Conservation (phyloP, 2,888 invertebrate genomes). For the Chironomus tentans region DNA sequence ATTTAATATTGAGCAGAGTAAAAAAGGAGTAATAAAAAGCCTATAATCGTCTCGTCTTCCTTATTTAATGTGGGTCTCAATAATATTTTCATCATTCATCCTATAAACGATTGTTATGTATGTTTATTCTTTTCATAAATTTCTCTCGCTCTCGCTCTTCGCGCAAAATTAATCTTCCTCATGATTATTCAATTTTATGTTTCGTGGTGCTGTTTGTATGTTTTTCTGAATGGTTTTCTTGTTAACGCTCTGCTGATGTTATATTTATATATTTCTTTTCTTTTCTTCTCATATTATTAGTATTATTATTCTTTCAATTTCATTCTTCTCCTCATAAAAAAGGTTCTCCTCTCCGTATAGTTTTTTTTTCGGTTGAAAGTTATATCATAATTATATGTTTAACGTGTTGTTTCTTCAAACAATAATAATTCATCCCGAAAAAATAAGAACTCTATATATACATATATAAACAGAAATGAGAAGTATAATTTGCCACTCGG, state of each 20-base stretch:
- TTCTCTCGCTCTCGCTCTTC: not conserved
- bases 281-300: not conserved
- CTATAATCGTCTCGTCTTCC: not conserved
- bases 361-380: constrained; percentile 19
- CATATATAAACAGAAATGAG: not conserved
- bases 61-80: not conserved
- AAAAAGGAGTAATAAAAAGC: too few relatives aligned
- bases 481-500: constrained; percentile 23
- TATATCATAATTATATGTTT: constrained; percentile 27
- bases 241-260: constrained; percentile 23
- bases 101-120: constrained; percentile 3
- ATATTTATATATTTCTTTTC: not conserved
- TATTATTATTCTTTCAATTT: not conserved
- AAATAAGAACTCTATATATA: not conserved
- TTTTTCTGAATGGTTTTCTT: constrained; percentile 25
- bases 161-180: constrained; percentile 20
- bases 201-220: constrained; percentile 14
- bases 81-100: not conserved
- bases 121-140: not conserved
- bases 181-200: constrained; percentile 26
- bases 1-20: too few relatives aligned
- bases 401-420: constrained; percentile 26
- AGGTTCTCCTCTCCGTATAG: not conserved
- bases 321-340: not conserved
- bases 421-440: constrained; percentile 26